Conservation (phyloP, 2,113 vertebrate genomes). For the Alces alces region DNA sequence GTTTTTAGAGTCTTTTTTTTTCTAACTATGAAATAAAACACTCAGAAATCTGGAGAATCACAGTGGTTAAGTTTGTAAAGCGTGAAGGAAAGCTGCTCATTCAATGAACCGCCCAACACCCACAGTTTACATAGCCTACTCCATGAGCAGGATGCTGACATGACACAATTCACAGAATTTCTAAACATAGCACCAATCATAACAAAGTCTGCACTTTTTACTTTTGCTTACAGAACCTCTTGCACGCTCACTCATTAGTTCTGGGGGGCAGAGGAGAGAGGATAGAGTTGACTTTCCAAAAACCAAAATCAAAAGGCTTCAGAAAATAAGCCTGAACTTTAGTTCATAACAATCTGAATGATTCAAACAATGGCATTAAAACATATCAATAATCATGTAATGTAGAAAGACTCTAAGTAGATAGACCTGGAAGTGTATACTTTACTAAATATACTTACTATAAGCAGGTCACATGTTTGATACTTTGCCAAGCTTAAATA, state of each 20-base stretch:
- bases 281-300: slow-evolving; percentile 42
- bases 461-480: neutral
- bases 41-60: slow-evolving; percentile 33
- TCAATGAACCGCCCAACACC: slow-evolving; percentile 50
- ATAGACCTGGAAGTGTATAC: neutral
- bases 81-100: slow-evolving; percentile 18
- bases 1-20: slow-evolving; percentile 64
- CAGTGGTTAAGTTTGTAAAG: slow-evolving; percentile 39
- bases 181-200: slow-evolving; percentile 67
- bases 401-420: neutral
- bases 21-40: slow-evolving; percentile 61
- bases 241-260: slow-evolving; percentile 55
- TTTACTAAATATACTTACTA: neutral
- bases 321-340: slow-evolving; percentile 36
- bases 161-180: slow-evolving; percentile 75
- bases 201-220: slow-evolving; percentile 67
- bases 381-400: neutral
- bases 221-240: slow-evolving; percentile 70
- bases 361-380: neutral
- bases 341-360: neutral
- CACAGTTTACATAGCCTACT: slow-evolving; percentile 61
- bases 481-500: neutral
- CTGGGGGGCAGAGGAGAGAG: neutral
- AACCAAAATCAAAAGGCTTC: slow-evolving; percentile 61
- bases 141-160: slow-evolving; percentile 61